Evolutionary conservation across 2,113 vertebrate genomes (phyloP).

Genomic region (Cynocephalus volans): DNA sequence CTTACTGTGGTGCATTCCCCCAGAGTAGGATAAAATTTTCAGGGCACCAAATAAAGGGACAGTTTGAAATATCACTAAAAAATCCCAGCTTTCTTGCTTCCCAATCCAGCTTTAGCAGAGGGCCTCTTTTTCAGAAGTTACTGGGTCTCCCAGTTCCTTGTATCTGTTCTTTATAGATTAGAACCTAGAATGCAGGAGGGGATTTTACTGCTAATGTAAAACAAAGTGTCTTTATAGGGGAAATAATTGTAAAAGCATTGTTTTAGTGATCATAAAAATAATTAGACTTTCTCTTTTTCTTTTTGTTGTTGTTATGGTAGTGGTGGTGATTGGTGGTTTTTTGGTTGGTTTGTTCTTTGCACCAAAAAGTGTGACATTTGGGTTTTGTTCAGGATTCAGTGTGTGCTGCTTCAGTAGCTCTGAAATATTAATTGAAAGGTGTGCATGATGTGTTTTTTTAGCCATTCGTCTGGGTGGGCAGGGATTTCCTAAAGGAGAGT

Average conservation of each 20-base stretch:
- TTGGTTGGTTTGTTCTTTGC: not conserved
- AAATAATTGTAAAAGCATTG: not conserved
- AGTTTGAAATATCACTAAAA: not conserved
- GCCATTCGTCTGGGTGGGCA: not conserved
- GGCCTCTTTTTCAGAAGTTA: not conserved
- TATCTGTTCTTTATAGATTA: not conserved
- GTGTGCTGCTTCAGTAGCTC: not conserved
- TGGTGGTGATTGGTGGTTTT: not conserved
- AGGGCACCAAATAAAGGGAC: not conserved
- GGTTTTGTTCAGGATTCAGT: not conserved
- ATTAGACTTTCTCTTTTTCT: not conserved
- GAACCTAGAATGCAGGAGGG: not conserved
- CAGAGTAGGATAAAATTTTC: not conserved
- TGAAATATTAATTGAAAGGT: not conserved
- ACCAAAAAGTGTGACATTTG: not conserved
- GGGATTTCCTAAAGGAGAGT: not conserved
- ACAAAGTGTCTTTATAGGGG: not conserved
- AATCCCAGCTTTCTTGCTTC: not conserved
- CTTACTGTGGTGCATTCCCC: not conserved
- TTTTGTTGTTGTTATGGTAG: not conserved
- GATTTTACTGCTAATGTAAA: not conserved
- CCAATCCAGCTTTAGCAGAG: not conserved
- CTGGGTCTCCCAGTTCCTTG: not conserved
- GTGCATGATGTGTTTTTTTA: not conserved
- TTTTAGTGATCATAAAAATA: not conserved